Base-by-base conservation (phyloP, 1,140 invertebrate species). In the Heterodera carotae region DNA sequence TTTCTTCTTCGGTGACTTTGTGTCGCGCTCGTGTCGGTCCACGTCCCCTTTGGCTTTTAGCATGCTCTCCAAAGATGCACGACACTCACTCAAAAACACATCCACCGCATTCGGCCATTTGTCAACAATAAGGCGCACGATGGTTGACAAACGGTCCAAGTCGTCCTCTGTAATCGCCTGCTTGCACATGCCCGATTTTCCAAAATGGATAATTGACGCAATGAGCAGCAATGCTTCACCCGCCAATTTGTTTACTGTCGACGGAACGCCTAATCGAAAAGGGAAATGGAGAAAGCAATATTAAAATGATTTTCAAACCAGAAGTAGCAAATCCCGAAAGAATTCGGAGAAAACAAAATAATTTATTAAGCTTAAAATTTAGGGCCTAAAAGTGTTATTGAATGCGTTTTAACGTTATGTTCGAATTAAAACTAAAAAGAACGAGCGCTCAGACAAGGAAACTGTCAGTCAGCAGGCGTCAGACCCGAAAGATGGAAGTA, bases 151-250 rank as follows among this genome's bases (percentile, higher is more conserved):
- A 2, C 85, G 82, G 53, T 98, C 96, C 34, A 91, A 89, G 88
- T 98, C 96, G 88, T 98, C 97, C 87, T 98, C 94, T 8, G 94
- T 98, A 76, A 98, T 95, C 0, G 92, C 86, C 81, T 89, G 90
- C 59, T 88, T 86, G 29, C 90, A 85, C 2, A 91, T 77, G 34
- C 91, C 90, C 33, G 91, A 93, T 86, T 92, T 92, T 78, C 94
- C 94, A 27, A 95, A 89, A 87, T 94, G 93, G 67, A 96, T 89
- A 53, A 96, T 92, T 25, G 93, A 93, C 8, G 93, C 91, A 91
- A 96, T 93, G 34, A 96, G 91, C 2, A 95, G 89, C 93, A 96
- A 94, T 4, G 92, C 90, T 88, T 95, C 93, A 10, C 93, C 93
- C 81, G 92, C 91, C 84, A 96, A 90, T 62, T 76, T 74, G 59